Evolutionary conservation across 2,888 invertebrate species (phyloP), one percentile per base, ranked within the genome.

Genomic region (Heliconius ethilla): DNA sequence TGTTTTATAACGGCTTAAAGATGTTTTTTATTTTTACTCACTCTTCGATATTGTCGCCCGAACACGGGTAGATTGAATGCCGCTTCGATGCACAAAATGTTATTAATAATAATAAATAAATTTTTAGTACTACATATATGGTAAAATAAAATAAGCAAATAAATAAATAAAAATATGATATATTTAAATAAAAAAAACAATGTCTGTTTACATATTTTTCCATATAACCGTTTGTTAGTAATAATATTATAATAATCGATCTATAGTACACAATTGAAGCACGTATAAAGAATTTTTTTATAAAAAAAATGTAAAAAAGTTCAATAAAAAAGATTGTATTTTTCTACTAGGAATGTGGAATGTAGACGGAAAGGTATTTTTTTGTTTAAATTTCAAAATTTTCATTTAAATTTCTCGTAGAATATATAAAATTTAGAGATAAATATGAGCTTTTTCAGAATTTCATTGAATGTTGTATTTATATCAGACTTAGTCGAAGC

Each of bases 11-110:
- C 13, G 7, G 11, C 5, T 40, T 27, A 51, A 18, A 22, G 7
- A 9, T 51, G 7, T 51, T 66, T 10, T 33, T 65, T 62, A 78
- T 78, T 78, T 69, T 78, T 80, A 63, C 78, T 40, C 62, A 80
- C 76, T 75, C 63, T 78, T 72, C 40, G 11, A 63, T 59, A 82
- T 78, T 83, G 77, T 83, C 83, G 85, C 86, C 85, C 79, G 77
- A 72, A 67, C 70, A 79, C 82, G 82, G 85, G 40, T 40, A 63
- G 63, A 63, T 86, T 81, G 79, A 83, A 83, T 84, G 91, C 90
- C 90, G 91, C 91, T 91, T 89, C 86, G 80, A 87, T 89, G 91
- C 90, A 91, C 91, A 91, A 91, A 72, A 90, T 81, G 81, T 84
- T 82, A 83, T 78, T 77, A 79, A 75, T 82, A 75, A 78, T 70